Evolutionary conservation across 2,113 vertebrate species (phyloP), one percentile per base, ranked within the genome.

Genomic region (Lonchura striata): DNA sequence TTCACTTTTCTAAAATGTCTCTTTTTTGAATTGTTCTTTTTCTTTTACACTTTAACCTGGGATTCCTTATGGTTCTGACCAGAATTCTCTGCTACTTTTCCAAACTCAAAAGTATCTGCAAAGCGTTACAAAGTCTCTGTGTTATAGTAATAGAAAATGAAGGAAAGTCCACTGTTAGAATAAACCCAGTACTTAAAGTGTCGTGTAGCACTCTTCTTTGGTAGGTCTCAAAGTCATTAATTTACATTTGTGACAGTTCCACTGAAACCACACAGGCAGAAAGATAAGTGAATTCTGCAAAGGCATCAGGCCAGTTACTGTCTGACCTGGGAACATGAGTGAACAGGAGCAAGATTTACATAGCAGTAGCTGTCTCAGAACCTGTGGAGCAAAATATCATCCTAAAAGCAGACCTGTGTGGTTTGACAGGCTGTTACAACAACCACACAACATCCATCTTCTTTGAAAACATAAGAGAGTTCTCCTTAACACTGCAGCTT

Each of bases 221-320:
- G 17, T 88, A 68, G 66, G 14, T 84, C 49, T 86, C 16, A n/a
- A 79, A 79, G 44, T 49, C 56, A 60, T 66, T 64, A 28, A 49
- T 71, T 92, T 4, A 41, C 35, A 31, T 47, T 35, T 53, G 6
- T 82, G 64, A 41, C 57, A 49, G 49, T 89, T 86, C 49, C 57
- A 11, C 4, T 1, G 83, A 68, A 81, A 81, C 78, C 65, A 25
- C 0, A 0, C 33, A 54, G 33, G 39, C 33, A 86, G 41, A 63
- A 44, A 77, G 59, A 63, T 66, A 91, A 91, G 49, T 78, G 37
- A 88, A 19, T 82, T 95, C 70, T 82, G 20, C 50, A 46, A 25
- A 44, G 77, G 82, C 72, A 31, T 84, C 44, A 68, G 69, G 44
- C 15, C 19, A 23, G 64, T 57, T 76, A 15, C 54, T 54, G 42